Conservation (phyloP, 2,113 vertebrate genomes). For the Sturnus vulgaris region DNA sequence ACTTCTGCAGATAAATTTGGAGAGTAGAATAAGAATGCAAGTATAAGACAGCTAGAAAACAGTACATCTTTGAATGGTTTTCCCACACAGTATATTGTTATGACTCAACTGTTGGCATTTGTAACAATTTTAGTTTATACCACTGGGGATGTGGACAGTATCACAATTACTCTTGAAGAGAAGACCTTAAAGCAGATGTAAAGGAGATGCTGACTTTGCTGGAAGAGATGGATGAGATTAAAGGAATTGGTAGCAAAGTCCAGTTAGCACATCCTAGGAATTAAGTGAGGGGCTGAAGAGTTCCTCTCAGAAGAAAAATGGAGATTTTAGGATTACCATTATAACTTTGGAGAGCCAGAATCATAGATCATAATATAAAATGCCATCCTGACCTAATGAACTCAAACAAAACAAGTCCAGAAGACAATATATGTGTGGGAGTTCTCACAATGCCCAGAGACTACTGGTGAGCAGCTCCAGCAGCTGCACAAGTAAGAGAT, state of each 20-base stretch:
- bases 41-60: background rate
- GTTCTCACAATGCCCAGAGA: background rate
- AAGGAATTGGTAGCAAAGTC: background rate
- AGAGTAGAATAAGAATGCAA: background rate
- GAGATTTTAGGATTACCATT: background rate
- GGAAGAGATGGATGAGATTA: background rate
- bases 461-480: background rate
- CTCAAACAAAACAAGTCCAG: background rate
- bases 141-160: background rate
- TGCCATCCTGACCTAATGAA: background rate
- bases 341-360: background rate
- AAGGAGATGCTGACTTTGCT: background rate
- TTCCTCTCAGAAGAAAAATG: background rate
- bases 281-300: background rate
- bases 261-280: background rate
- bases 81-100: background rate
- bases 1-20: background rate
- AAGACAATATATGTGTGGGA: accelerated
- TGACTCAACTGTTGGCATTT: background rate
- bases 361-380: background rate
- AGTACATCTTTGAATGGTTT: background rate
- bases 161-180: background rate
- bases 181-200: background rate
- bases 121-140: background rate
- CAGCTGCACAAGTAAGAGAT: background rate